A percentile compares a stretch with the other conserved stretches of the same genome.
phyloP scores from a whole-genome alignment of 2,888 invertebrate species.

The Cephalotes varians region DNA sequence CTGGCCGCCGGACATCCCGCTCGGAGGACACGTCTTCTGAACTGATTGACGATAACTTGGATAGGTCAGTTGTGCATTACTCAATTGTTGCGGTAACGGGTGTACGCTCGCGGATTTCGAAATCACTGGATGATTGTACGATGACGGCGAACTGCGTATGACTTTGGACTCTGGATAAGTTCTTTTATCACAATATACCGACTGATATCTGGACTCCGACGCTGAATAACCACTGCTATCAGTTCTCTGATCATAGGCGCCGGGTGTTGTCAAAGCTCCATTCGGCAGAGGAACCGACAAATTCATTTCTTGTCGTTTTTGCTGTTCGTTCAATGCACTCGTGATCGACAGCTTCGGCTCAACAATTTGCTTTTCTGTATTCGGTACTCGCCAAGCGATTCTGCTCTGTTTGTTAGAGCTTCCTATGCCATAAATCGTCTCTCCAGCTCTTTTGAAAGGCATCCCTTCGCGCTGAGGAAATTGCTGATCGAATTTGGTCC shows the following conservation, averaged over 20 bases:
- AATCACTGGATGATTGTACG: constrained; percentile 72
- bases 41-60: constrained; percentile 68
- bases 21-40: constrained; percentile 65
- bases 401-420: constrained; percentile 86
- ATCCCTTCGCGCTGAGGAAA: constrained; percentile 77
- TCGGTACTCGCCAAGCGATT: constrained; percentile 87
- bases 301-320: constrained; percentile 79
- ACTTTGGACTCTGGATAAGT: constrained; percentile 76
- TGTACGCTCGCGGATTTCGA: constrained; percentile 70
- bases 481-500: constrained; percentile 69
- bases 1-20: constrained; percentile 72
- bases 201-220: constrained; percentile 75
- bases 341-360: constrained; percentile 86
- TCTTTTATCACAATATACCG: constrained; percentile 83
- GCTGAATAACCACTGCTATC: constrained; percentile 76
- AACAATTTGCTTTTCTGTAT: constrained; percentile 87
- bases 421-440: constrained; percentile 79
- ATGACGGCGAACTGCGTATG: constrained; percentile 61
- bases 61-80: constrained; percentile 67
- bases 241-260: constrained; percentile 76
- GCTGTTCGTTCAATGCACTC: constrained; percentile 77
- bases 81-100: constrained; percentile 65
- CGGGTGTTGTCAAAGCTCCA: constrained; percentile 75
- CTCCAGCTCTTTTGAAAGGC: constrained; percentile 83
- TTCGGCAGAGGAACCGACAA: constrained; percentile 77